Evolutionary conservation across 2,888 invertebrate genomes (phyloP), one percentile per base, ranked within the genome.

Genomic region (Oasisia sp.): DNA sequence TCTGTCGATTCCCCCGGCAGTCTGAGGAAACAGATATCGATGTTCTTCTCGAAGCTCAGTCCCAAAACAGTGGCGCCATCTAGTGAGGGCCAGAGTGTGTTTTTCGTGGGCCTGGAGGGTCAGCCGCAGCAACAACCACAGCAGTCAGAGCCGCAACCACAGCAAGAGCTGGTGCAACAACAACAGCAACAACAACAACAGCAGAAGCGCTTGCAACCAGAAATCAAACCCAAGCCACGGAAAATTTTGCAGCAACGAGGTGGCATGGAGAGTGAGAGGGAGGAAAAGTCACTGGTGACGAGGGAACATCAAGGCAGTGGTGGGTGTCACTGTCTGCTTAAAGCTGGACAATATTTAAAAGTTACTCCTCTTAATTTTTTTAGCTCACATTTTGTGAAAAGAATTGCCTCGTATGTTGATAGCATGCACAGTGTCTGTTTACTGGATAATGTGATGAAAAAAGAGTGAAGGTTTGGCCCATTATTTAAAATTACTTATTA

Each of bases 11-110:
- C 27, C 58, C 91, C 50, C 90, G 91, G 74, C n/a, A 74, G 74
- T 19, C 74, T 74, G 74, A 74, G 74, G 1, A 74, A 74, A 27
- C 74, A 74, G 56, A 90, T 92, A 19, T 92, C 92, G 32, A 91
- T 91, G 19, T 92, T 92, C 38, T 91, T 92, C 27, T 92, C 92
- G 8, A 92, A 92, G 74, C 90, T 91, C 56, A 74, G 45, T 19
- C 91, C 91, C 90, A 90, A 90, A 58, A 74, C 90, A n/a, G 45
- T 89, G 38, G 32, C 44, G 14, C 50, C 91, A n/a, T 50, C 89
- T 32, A 91, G 90, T 32, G 92, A 91, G 19, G 56, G 32, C 14
- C 92, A 92, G 50, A 92, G 92, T 91, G 89, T 91, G n/a, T 92
- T 92, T 58, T 92, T 92, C 56, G 92, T 92, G 19, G 90, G 32